Base-by-base conservation (phyloP, 2,888 invertebrate genomes). In the Polia nebulosa region DNA sequence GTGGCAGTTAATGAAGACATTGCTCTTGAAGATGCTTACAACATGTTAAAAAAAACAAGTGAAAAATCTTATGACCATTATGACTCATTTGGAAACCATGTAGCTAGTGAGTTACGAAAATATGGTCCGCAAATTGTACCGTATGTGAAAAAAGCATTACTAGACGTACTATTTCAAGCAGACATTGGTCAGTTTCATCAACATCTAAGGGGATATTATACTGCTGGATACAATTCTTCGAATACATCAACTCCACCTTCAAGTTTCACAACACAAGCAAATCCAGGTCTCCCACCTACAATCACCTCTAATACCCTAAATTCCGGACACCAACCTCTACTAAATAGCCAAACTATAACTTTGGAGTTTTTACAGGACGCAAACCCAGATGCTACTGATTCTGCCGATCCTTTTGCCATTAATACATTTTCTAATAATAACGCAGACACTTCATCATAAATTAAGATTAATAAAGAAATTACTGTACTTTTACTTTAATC, bases 1-100 rank as follows among this genome's bases (percentile, higher is more conserved):
- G 36, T 36, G 36, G 36, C 36, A 36, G 36, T 36, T 36, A 59
- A 36, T 36, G 36, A 36, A 36, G 36, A 36, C 15, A 36, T 36
- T 36, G 36, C 36, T 36, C 36, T 36, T 36, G 36, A 36, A 36
- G 36, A 36, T 36, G 36, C 36, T 36, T 36, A 36, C 36, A 36
- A 44, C 20, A 44, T 44, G 44, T 44, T 44, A 44, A 44, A 44
- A 44, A 44, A 44, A 44, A 44, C 17, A 44, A 44, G 17, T n/a
- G 20, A 44, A 44, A 44, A 44, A n/a, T 44, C 20, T 44, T 44
- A 44, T 44, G 49, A 49, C 27, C 49, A 49, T 49, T 49, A 27
- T 49, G 49, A 49, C 27, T 27, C 49, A 27, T 49, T 49, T 49
- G 49, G 49, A 25, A 49, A 49, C 49, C 49, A 49, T 49, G 49